Conservation (phyloP, 2,888 invertebrate genomes). For the Miltochrista miniata region DNA sequence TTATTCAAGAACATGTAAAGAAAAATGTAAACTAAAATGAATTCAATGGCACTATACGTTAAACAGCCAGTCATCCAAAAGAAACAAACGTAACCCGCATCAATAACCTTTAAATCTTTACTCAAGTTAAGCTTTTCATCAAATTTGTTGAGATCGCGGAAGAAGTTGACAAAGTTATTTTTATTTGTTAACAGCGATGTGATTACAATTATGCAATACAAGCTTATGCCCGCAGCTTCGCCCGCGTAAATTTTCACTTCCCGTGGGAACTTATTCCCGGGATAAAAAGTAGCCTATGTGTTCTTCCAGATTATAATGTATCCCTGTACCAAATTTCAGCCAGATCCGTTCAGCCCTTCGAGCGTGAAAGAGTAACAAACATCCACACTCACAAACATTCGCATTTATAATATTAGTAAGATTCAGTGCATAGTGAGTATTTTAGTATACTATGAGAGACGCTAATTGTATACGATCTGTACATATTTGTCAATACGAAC, state of each 20-base stretch:
- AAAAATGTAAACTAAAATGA: constrained; percentile 28
- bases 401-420: no score
- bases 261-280: no score
- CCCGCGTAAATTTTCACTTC: no score
- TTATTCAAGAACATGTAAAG: constrained; percentile 23
- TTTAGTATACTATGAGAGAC: constrained; percentile 44
- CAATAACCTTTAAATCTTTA: constrained; percentile 38
- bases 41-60: constrained; percentile 42
- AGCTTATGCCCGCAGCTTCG: no score
- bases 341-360: no score
- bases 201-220: constrained; percentile 44
- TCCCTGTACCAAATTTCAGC: no score
- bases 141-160: constrained; percentile 48
- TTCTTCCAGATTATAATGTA: no score
- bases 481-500: constrained; percentile 24
- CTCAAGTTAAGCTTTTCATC: constrained; percentile 56
- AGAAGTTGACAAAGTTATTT: constrained; percentile 41
- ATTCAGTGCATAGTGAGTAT: constrained; percentile 43
- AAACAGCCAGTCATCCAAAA: constrained; percentile 35
- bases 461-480: constrained; percentile 19
- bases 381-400: no score
- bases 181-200: constrained; percentile 42
- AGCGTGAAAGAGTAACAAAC: no score
- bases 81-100: constrained; percentile 28
- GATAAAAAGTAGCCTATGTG: no score